Base-by-base conservation (phyloP, 2,797 vertebrate genomes). In the Corythornis leucogaster region DNA sequence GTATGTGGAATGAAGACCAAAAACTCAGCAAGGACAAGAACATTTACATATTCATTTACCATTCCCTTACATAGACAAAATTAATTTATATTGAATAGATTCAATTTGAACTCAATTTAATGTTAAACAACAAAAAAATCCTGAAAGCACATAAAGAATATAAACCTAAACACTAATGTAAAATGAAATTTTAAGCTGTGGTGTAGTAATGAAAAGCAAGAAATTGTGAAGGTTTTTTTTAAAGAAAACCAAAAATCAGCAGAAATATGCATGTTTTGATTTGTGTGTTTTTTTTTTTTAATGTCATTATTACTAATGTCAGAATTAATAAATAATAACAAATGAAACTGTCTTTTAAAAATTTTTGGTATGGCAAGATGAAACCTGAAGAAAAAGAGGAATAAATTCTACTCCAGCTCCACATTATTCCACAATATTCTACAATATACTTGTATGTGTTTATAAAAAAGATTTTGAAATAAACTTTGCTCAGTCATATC, bases 161-260 rank as follows among this genome's bases (percentile, higher is more conserved):
- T 70, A 76, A 80, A 74, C 6, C 2, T 9, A 50, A 51, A 10
- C 30, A 30, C 12, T 31, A 31, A 24, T 51, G 10, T 66, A 54
- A 81, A 92, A 68, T 64, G 16, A 84, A 79, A 85, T 9, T n/a
- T 8, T 53, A 75, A 76, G 15, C 17, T 30, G 4, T 62, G 20
- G 12, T 38, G 16, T 16, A 50, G 6, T 22, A 54, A 45, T n/a
- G 9, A 61, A 64, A 79, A 68, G 11, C 38, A 61, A 22, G 63
- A 70, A 66, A 35, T 2, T 4, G 10, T 28, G 7, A 58, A 22
- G 12, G 12, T 5, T 48, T 50, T 66, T 66, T 2, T 73, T 24
- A 6, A 30, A 57, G 3, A 62, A 74, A 59, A 5, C 3, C 24
- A n/a, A 68, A 67, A 48, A 9, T 0, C 4, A 30, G 22, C 6